Evolutionary conservation across 2,888 invertebrate genomes (phyloP).

Genomic region (Philonicus albiceps): DNA sequence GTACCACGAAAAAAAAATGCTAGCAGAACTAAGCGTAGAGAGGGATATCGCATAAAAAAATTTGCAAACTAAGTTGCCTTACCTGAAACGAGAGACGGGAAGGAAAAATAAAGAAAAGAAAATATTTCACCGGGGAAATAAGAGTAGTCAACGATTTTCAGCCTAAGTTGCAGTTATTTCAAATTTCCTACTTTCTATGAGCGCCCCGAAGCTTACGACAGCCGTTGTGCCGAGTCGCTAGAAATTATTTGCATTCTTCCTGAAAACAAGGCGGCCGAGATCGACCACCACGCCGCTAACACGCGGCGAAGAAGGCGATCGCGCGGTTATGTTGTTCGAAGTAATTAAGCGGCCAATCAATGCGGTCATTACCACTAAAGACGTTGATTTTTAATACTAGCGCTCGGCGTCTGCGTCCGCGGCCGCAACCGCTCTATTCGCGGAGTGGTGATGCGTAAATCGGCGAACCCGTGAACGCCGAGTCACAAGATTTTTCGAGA

Average conservation of each 20-base stretch:
- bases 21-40: background rate
- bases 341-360: conserved; percentile 47
- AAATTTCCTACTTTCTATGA: conserved; percentile 17
- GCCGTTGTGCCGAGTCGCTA: background rate
- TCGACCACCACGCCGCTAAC: background rate
- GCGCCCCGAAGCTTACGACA: background rate
- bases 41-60: background rate
- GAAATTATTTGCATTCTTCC: conserved; percentile 34
- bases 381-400: conserved; percentile 43
- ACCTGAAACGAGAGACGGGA: conserved; percentile 14
- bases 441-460: background rate
- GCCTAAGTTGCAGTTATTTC: background rate
- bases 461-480: background rate
- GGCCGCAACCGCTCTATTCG: background rate
- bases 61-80: background rate
- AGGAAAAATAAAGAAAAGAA: background rate
- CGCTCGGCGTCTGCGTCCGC: background rate
- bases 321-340: conserved; percentile 13
- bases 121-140: background rate
- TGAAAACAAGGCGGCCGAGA: background rate
- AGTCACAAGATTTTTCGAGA: background rate
- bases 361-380: conserved; percentile 46
- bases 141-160: background rate
- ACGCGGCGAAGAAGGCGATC: background rate
- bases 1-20: background rate